Evolutionary conservation across 2,888 invertebrate species (phyloP), one percentile per base, ranked within the genome.

Genomic region (Zeuzera pyrina): DNA sequence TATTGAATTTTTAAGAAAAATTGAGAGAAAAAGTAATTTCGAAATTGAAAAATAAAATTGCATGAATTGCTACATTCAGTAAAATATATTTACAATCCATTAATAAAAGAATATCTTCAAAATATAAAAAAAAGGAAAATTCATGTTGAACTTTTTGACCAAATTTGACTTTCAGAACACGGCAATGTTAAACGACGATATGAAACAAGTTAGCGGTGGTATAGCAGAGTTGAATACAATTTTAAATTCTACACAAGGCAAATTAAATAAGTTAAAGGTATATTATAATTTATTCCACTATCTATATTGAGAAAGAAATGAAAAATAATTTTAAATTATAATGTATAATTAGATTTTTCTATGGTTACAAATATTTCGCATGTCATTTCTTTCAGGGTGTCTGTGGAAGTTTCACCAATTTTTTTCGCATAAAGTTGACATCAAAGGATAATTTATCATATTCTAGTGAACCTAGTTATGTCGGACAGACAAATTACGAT

Each of bases 211-310:
- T 0, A 86, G 88, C 26, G 89, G 89, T 29, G 93, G 93, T 36
- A 76, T 95, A 15, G 89, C 91, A 33, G 93, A 94, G 57, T 84
- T 97, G 23, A 94, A 92, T 57, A 88, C 86, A 24, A 92, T 94
- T 45, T 73, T 96, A 30, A 88, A 88, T 45, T 88, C 88, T 8
- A 95, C 95, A 2, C 95, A 97, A 61, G 90, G 89, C 39, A 95
- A 95, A 74, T 85, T 97, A 37, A 94, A 92, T 77, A 89, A 89
- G 53, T 88, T 97, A 44, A 93, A 92, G 87, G 93, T 91, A 56
- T 41, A 35, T 23, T n/a, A 7, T 21, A 12, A 10, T 8, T 23
- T 28, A 16, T 29, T 6, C 5, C n/a, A 19, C 5, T 6, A 19
- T 19, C 8, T 19, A 19, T n/a, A n/a, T n/a, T n/a, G n/a, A n/a